Percentiles rank a stretch among this genome's conserved stretches.
These are phyloP conservation scores for Serripes groenlandicus DNA, from an alignment of 2,888 invertebrate genomes.

Conservation along the genomic window DNA sequence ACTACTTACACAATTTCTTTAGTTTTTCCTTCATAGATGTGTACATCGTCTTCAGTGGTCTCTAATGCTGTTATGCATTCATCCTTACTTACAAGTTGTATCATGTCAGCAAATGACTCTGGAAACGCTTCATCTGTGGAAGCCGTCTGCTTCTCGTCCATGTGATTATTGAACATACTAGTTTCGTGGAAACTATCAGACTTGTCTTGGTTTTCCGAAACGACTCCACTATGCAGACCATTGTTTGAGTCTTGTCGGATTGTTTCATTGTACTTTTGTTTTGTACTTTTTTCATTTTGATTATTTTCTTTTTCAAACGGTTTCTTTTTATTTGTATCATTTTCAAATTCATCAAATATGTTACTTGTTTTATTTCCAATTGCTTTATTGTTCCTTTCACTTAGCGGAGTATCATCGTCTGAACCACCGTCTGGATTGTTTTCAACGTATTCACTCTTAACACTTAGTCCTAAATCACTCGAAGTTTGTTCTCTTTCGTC, in stretches of 20 bases:
- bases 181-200: not conserved
- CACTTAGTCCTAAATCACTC: conserved; percentile 21
- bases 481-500: conserved; percentile 1
- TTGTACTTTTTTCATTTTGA: not conserved
- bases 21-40: conserved; percentile 35
- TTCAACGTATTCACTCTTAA: conserved; percentile 11
- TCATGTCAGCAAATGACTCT: conserved; percentile 14
- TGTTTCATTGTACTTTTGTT: not conserved
- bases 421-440: not conserved
- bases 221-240: not conserved
- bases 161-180: not conserved
- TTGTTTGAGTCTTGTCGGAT: not conserved
- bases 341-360: not conserved
- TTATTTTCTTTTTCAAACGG: not conserved
- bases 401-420: not conserved
- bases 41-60: conserved; percentile 15
- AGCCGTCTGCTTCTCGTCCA: not conserved
- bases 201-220: not conserved
- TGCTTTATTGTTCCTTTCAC: not conserved
- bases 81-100: conserved; percentile 14
- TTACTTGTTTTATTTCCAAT: not conserved
- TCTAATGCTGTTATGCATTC: conserved; percentile 14
- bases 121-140: not conserved
- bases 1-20: conserved; percentile 57
- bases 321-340: not conserved